A percentile compares a stretch with the other conserved stretches of the same genome.
phyloP scores from a whole-genome alignment of 2,797 vertebrate species.

The Crocidura indochinensis region DNA sequence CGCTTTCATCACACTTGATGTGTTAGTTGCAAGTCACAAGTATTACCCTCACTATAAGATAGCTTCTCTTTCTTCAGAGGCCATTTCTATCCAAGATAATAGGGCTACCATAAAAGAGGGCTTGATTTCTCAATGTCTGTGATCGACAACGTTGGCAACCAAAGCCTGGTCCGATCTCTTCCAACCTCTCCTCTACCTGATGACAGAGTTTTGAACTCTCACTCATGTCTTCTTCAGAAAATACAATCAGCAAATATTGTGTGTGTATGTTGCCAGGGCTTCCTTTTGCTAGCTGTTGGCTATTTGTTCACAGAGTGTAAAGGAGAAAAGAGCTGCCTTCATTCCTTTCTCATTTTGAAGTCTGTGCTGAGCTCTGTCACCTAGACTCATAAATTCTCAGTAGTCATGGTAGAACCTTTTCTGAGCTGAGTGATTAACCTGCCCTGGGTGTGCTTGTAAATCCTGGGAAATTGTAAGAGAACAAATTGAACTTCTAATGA shows the following conservation, averaged over 20 bases:
- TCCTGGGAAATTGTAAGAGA: not conserved
- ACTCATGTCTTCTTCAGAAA: not conserved
- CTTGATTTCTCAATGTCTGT: not conserved
- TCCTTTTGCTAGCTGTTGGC: not conserved
- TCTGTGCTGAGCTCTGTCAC: not conserved
- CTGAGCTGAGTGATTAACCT: slow-evolving; percentile 10
- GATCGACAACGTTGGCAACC: slow-evolving; percentile 4
- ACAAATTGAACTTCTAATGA: not conserved
- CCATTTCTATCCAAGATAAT: not conserved
- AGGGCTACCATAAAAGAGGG: slow-evolving; percentile 17
- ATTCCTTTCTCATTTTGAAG: not conserved
- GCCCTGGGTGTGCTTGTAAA: not conserved
- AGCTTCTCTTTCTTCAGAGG: slow-evolving; percentile 5
- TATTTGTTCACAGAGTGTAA: not conserved
- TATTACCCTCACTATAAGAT: slow-evolving; percentile 8
- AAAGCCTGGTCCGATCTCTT: not conserved
- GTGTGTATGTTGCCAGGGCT: not conserved
- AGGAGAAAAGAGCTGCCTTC: not conserved
- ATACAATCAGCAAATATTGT: slow-evolving; percentile 16
- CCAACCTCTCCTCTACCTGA: not conserved
- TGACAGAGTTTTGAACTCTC: slow-evolving; percentile 25
- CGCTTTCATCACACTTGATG: not conserved
- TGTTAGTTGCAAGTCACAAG: slow-evolving; percentile 49
- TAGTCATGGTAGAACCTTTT: not conserved
- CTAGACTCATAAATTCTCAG: not conserved